Evolutionary conservation across 2,888 invertebrate species (phyloP), one percentile per base, ranked within the genome.

Genomic region (Drosophila multiciliata): DNA sequence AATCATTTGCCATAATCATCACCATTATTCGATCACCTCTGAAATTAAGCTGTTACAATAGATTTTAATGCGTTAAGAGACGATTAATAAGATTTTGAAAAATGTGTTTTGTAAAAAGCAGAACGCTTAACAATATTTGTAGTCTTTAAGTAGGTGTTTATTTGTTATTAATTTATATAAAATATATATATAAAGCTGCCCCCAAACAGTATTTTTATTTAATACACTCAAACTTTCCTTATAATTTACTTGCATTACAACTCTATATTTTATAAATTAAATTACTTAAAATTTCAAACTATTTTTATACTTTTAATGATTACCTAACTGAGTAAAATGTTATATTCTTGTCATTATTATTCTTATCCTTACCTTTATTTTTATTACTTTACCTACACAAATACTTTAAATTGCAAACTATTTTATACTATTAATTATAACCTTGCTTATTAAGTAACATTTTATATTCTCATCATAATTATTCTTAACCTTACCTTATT

Each of bases 281-380:
- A 26, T 26, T 26, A 26, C 26, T 26, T 5, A 26, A 26, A 23
- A 26, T 23, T 23, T 1, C 23, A 23, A 23, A 23, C 23, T 23
- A 23, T 23, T 23, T 23, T 23, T 23, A 23, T 23, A 23, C 1
- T 23, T 23, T 23, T 1, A 23, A 23, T 23, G 23, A n/a, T 23
- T 23, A 23, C 23, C 23, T 23, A 23, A 23, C 23, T 23, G 23
- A 23, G 23, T 23, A 23, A 23, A 23, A 23, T 23, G 23, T 23
- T 1, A 23, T 23, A 23, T 23, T 23, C 23, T 23, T 23, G 1
- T 23, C 1, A 23, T 3, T 1, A 20, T 20, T 6, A 12, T 20
- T 7, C 12, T 6, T 1, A 42, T 7, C 0, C 1, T 42, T 12
- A 3, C 5, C n/a, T 11, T 12, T 23, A 23, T 26, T 26, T n/a